Evolutionary conservation across 1,140 invertebrate species (phyloP).

Genomic region (Meloidogyne chitwoodi): DNA sequence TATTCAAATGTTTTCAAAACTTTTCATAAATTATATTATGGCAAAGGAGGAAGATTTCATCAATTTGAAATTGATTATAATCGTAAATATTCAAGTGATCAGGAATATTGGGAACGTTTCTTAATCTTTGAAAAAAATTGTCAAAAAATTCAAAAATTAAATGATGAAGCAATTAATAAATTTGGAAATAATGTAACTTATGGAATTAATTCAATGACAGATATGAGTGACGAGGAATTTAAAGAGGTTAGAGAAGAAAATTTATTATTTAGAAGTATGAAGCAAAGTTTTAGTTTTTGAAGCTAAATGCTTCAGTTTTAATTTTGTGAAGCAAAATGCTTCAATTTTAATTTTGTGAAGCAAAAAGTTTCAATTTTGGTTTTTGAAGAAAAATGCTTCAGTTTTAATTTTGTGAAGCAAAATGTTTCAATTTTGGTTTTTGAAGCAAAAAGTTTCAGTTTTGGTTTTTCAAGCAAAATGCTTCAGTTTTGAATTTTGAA

Average conservation of each 20-base stretch:
- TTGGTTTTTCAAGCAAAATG: neutral
- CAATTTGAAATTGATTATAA: neutral
- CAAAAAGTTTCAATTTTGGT: neutral
- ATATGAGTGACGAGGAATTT: slow-evolving; percentile 48
- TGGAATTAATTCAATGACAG: slow-evolving; percentile 44
- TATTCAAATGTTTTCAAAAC: neutral
- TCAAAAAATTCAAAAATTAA: slow-evolving; percentile 27
- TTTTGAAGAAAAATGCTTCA: neutral
- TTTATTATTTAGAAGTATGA: neutral
- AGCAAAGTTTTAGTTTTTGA: neutral
- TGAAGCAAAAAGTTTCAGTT: neutral
- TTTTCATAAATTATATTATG: neutral
- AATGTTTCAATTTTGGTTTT: neutral
- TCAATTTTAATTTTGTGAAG: neutral
- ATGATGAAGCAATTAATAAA: slow-evolving; percentile 5
- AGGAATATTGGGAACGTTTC: slow-evolving; percentile 10
- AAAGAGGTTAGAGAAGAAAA: slow-evolving; percentile 19
- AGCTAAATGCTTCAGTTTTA: neutral
- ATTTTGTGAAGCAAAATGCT: neutral
- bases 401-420: neutral
- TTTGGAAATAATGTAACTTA: slow-evolving; percentile 23
- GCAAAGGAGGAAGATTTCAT: neutral
- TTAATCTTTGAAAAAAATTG: slow-evolving; percentile 22
- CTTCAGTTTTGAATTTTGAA: slow-evolving; percentile 14
- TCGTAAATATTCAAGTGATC: neutral